phyloP scores from a whole-genome alignment of 2,888 invertebrate genomes.

The Vandiemenella viatica region DNA sequence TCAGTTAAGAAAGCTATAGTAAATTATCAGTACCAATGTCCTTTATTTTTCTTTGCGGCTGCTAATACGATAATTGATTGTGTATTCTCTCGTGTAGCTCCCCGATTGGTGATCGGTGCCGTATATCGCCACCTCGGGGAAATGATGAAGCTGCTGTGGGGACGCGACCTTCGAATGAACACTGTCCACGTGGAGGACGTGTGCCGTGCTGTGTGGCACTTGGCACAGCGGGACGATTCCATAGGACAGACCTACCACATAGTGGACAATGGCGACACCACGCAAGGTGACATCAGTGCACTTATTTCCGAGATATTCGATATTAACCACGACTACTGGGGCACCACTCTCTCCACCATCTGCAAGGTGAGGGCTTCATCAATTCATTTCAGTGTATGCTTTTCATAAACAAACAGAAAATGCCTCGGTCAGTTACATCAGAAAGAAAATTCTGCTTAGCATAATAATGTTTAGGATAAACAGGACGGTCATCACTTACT shows the following conservation, averaged over 20 bases:
- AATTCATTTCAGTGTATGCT: too few species aligned
- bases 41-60: too few species aligned
- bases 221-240: slow-evolving; percentile 33
- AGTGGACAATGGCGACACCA: slow-evolving; percentile 67
- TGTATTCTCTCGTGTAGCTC: too few species aligned
- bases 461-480: too few species aligned
- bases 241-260: slow-evolving; percentile 57
- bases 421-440: too few species aligned
- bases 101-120: slow-evolving; percentile 70
- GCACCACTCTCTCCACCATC: slow-evolving; percentile 61
- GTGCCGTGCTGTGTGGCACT: slow-evolving; percentile 65
- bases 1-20: too few species aligned
- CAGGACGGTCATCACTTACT: too few species aligned
- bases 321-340: slow-evolving; percentile 78
- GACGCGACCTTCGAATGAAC: slow-evolving; percentile 65
- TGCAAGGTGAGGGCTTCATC: slow-evolving; percentile 51
- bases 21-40: too few species aligned
- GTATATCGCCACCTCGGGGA: slow-evolving; percentile 78
- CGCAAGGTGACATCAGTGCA: slow-evolving; percentile 70
- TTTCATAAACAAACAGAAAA: too few species aligned
- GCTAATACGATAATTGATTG: too few species aligned
- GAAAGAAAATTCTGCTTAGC: too few species aligned
- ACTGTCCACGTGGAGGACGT: slow-evolving; percentile 77
- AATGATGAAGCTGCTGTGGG: slow-evolving; percentile 86
- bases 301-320: slow-evolving; percentile 68